phyloP scores from a whole-genome alignment of 2,113 vertebrate species.

The Odontophorus gujanensis region DNA sequence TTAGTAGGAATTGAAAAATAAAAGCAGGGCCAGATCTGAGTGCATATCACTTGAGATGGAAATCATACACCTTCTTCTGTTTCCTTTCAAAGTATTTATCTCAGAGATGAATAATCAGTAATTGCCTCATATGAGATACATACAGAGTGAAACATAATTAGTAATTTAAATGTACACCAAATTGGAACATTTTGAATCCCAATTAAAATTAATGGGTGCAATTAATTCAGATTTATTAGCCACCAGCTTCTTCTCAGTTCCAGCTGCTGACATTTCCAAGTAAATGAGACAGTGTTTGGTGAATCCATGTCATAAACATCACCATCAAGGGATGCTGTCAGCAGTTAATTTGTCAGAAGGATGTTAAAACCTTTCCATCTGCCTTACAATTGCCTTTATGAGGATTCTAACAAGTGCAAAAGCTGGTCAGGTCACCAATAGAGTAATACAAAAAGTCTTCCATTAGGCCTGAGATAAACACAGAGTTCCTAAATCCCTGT shows the following conservation, averaged over 20 bases:
- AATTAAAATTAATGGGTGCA: constrained; percentile 71
- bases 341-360: constrained; percentile 34
- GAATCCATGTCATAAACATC: constrained; percentile 25
- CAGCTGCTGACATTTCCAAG: constrained; percentile 71
- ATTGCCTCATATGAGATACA: constrained; percentile 34
- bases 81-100: constrained; percentile 21
- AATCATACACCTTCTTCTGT: background rate
- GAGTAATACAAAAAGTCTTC: background rate
- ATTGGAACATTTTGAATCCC: constrained; percentile 59
- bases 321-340: constrained; percentile 22
- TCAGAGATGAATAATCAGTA: constrained; percentile 3
- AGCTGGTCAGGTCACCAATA: background rate
- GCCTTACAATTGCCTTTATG: background rate
- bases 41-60: background rate
- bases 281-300: constrained; percentile 30
- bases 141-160: constrained; percentile 57
- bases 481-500: background rate
- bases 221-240: constrained; percentile 70
- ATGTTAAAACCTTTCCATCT: constrained; percentile 43
- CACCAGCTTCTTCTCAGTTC: constrained; percentile 34
- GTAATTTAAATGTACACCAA: constrained; percentile 65
- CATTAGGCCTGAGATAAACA: background rate
- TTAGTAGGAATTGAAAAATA: background rate
- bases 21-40: background rate
- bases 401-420: constrained; percentile 12